These are phyloP conservation scores for Boulengeromyrus knoepffleri DNA, from an alignment of 2,113 vertebrate species.

Conservation along the genomic window DNA sequence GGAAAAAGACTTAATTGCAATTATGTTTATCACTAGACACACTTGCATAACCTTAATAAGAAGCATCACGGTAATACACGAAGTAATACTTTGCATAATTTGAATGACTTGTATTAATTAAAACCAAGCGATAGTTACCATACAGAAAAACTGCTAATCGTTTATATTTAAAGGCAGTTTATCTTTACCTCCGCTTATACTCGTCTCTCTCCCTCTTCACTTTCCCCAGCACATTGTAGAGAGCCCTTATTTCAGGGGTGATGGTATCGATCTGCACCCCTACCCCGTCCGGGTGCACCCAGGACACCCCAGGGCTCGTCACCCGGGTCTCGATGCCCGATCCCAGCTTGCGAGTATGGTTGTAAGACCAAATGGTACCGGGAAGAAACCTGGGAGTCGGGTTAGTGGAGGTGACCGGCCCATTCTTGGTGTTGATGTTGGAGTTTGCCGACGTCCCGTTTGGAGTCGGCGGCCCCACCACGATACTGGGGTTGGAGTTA, in stretches of 20 bases:
- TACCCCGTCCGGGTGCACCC: conserved; percentile 90
- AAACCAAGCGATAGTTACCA: not conserved
- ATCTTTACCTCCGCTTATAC: conserved; percentile 88
- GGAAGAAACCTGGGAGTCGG: conserved; percentile 72
- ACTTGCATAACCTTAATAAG: not conserved
- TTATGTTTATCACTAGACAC: not conserved
- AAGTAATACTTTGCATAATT: not conserved
- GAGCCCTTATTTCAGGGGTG: conserved; percentile 92
- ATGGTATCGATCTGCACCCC: conserved; percentile 98
- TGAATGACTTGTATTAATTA: not conserved
- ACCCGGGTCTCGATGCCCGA: conserved; percentile 74
- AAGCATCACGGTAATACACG: not conserved
- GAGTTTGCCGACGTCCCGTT: conserved; percentile 49
- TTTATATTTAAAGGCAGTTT: too few relatives aligned
- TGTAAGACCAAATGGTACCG: conserved; percentile 93
- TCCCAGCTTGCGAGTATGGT: conserved; percentile 76
- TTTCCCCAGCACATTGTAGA: conserved; percentile 95
- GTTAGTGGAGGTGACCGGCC: conserved; percentile 41
- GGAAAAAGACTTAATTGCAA: not conserved
- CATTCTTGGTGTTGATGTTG: conserved; percentile 25
- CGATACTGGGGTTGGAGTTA: conserved; percentile 31
- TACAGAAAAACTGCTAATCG: not conserved
- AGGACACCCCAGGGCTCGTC: conserved; percentile 84
- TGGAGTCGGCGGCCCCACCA: conserved; percentile 55
- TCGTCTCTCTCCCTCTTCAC: conserved; percentile 93